Base-by-base conservation (phyloP, 2,797 vertebrate genomes). In the Epinephelus awoara region DNA sequence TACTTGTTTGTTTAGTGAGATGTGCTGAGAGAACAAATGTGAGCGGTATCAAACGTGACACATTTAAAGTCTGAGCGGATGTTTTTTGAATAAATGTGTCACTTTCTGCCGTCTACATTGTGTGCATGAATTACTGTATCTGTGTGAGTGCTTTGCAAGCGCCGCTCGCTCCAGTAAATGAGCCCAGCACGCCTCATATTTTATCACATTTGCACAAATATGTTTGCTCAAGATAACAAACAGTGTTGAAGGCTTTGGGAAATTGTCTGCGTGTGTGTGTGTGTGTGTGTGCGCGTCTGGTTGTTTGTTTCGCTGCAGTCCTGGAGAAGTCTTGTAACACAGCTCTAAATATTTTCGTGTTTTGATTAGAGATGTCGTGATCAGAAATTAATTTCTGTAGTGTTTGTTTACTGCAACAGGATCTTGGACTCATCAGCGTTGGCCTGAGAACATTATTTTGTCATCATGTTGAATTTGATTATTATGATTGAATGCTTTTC, bases 1-100 rank as follows among this genome's bases (percentile, higher is more conserved):
- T 67, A 58, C 81, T 88, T 89, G 89, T 92, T 90, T 91, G 89
- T 88, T 90, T 90, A 85, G 83, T 71, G 83, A 85, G 81, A 85
- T 89, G 85, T 86, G 87, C 82, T 27, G 73, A 75, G 72, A 67
- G 80, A 82, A 88, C 80, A 88, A 90, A 91, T 78, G 83, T 88
- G 88, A 92, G 80, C 50, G 0, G 71, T 52, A 91, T 88, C 74
- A 81, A 91, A 91, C 23, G 23, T 83, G 88, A 86, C 91, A 80
- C 74, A 47, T 83, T 85, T 82, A 56, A 83, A 84, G 63, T 77
- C 54, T 5, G 56, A 85, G 79, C 61, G 80, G 82, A 88, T 90
- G 88, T 89, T 91, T 42, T 91, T 52, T 69, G 65, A 85, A 82
- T 88, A 80, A 89, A 84, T 71, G 50, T 87, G 89, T 89, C 85